Conservation (phyloP, 2,888 invertebrate species). For the Mimumesa dahlbomi region DNA sequence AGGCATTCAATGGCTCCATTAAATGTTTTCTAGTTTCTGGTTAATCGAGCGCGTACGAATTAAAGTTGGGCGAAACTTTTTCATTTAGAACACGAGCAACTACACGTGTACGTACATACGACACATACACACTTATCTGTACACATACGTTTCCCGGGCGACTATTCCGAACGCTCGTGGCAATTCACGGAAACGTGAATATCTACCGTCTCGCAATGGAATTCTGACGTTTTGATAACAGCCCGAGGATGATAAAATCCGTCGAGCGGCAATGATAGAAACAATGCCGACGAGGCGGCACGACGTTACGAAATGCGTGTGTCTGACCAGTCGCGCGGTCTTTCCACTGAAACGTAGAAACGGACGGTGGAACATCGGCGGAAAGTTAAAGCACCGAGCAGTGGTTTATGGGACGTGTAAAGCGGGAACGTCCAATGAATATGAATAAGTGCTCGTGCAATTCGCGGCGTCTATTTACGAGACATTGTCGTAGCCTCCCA, state of each 20-base stretch:
- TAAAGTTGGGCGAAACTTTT: too few species aligned
- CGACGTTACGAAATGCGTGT: neutral
- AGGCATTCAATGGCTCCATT: too few species aligned
- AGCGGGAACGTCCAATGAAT: conserved; percentile 51
- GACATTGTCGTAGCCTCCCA: conserved; percentile 4
- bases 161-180: too few species aligned
- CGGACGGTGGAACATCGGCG: neutral
- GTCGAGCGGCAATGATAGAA: conserved; percentile 5
- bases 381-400: conserved; percentile 41
- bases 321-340: conserved; percentile 30
- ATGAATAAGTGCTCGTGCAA: conserved; percentile 58
- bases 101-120: too few species aligned
- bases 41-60: too few species aligned
- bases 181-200: too few species aligned
- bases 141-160: too few species aligned
- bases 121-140: too few species aligned
- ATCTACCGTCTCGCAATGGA: too few species aligned
- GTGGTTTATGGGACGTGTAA: conserved; percentile 56
- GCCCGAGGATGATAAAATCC: conserved; percentile 18
- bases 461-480: conserved; percentile 19
- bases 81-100: too few species aligned
- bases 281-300: neutral
- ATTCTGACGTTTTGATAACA: too few species aligned
- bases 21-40: too few species aligned
- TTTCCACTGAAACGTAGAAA: conserved; percentile 50